Base-by-base conservation (phyloP, 2,888 invertebrate species). In the Acholoe squamosa region DNA sequence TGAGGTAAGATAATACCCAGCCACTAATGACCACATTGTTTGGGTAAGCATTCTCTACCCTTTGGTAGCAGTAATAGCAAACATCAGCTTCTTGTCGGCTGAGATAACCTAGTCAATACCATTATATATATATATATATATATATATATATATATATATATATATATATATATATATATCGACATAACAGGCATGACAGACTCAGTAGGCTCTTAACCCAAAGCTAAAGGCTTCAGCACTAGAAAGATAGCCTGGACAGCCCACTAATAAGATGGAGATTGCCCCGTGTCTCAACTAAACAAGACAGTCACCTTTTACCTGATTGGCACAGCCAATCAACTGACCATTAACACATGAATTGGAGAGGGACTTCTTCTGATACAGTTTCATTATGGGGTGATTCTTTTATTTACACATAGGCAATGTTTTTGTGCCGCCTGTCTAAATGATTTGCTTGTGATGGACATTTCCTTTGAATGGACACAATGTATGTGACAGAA, bases 21-120 rank as follows among this genome's bases (percentile, higher is more conserved):
- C 61, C 71, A 28, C 28, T 71, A 71, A 71, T 71, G 71, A 28
- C 25, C 71, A 28, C 16, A 71, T 71, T 71, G 71, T 71, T 71
- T 71, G 71, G 71, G 28, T 25, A 28, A 25, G 71, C 71, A 28
- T 25, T 25, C 14, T 25, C 28, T 25, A 28, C 3, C 28, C 71
- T 14, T n/a, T 61, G 61, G 61, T n/a, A n/a, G 61, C n/a, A 61
- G 61, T 61, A 12, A n/a, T n/a, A 3, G 61, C 61, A 61, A 61
- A 61, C 61, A 61, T 14, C 5, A 61, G 43, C 43, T 43, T 61
- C 61, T n/a, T n/a, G 22, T 61, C 22, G 19, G 14, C 22, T 61
- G 61, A 61, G 61, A 61, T n/a, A 61, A 61, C 19, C 61, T 19
- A 61, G 61, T 61, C 61, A 61, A 61, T 61, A 14, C 3, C 61